Evolutionary conservation across 2,113 vertebrate species (phyloP).

Genomic region (Apus apus): DNA sequence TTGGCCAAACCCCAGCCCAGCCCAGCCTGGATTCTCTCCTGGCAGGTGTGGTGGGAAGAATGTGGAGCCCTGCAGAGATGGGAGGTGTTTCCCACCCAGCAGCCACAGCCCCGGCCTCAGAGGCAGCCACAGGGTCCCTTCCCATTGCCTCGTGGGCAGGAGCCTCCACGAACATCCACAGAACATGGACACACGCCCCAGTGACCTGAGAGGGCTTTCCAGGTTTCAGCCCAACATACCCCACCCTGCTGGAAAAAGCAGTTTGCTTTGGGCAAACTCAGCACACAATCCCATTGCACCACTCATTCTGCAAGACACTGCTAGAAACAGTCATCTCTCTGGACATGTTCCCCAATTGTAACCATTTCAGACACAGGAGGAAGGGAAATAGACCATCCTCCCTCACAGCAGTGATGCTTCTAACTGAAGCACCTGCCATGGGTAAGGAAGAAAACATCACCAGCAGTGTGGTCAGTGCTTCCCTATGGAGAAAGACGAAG

Average conservation of each 20-base stretch:
- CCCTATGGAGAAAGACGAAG: accelerated
- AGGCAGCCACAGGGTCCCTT: background rate
- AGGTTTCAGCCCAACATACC: accelerated
- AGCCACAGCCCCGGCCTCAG: background rate
- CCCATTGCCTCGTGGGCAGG: background rate
- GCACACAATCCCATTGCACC: background rate
- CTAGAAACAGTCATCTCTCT: background rate
- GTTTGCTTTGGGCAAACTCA: background rate
- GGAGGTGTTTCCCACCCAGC: background rate
- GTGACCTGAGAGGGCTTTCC: background rate
- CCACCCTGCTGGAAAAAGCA: background rate
- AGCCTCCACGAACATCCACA: background rate
- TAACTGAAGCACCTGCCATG: background rate
- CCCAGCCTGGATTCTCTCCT: background rate
- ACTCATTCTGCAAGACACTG: background rate
- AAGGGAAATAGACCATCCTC: background rate
- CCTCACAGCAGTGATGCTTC: background rate
- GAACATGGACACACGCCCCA: accelerated
- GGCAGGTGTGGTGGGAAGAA: background rate
- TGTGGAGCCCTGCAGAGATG: background rate
- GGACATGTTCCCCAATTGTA: background rate
- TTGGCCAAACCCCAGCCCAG: too few relatives aligned
- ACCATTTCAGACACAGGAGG: background rate
- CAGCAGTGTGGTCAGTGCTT: background rate
- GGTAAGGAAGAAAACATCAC: background rate